These are phyloP conservation scores for Sigmodon hispidus DNA, from an alignment of 2,113 vertebrate species.

Conservation along the genomic window DNA sequence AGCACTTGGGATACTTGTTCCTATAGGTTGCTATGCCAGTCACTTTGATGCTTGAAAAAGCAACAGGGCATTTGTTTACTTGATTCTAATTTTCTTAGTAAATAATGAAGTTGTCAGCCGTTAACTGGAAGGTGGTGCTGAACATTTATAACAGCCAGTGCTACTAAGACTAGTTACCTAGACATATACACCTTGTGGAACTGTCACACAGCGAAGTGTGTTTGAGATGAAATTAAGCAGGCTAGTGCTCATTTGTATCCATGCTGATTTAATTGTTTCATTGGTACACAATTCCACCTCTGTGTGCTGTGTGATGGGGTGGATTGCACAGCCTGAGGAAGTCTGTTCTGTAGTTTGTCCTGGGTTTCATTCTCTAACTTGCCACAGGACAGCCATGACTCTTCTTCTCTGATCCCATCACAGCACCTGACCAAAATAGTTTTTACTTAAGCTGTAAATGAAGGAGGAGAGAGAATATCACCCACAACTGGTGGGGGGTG, in stretches of 20 bases:
- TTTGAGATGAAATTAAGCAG: not conserved
- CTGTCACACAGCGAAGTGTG: not conserved
- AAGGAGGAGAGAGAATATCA: not conserved
- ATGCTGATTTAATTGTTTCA: not conserved
- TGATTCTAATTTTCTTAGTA: conserved; percentile 38
- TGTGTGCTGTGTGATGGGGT: not conserved
- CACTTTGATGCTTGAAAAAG: not conserved
- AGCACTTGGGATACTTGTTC: not conserved
- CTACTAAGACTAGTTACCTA: not conserved
- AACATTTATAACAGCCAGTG: not conserved
- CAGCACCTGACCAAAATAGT: not conserved
- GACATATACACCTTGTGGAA: not conserved
- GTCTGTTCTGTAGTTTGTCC: not conserved
- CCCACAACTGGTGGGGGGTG: not conserved
- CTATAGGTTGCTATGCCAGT: not conserved
- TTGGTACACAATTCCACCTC: not conserved
- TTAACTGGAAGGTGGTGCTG: not conserved
- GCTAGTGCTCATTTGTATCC: not conserved
- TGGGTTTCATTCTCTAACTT: not conserved
- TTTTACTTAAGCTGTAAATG: not conserved
- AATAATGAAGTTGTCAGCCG: not conserved
- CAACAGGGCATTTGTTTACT: not conserved
- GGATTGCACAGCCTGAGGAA: not conserved
- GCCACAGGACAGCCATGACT: not conserved
- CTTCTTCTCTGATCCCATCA: not conserved